These are phyloP conservation scores for Prenolepis imparis DNA, from an alignment of 2,888 invertebrate species.

Conservation along the genomic window DNA sequence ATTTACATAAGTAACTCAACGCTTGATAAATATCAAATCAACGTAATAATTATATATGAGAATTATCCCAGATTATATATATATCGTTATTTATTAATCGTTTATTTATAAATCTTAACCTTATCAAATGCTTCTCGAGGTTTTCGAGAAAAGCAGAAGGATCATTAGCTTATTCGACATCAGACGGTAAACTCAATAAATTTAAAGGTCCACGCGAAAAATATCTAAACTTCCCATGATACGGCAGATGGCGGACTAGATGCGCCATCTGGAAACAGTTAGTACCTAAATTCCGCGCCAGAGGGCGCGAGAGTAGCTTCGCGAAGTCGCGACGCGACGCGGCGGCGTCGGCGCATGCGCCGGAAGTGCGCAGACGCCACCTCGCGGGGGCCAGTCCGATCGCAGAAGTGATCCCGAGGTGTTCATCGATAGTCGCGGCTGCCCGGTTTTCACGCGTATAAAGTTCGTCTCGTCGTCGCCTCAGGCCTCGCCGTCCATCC, in stretches of 20 bases:
- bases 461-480: slow-evolving; percentile 63
- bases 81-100: background rate
- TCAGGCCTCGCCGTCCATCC: slow-evolving; percentile 61
- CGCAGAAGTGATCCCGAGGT: slow-evolving; percentile 80
- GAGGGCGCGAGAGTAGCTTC: background rate
- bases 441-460: slow-evolving; percentile 75
- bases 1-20: slow-evolving; percentile 47
- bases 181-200: background rate
- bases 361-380: slow-evolving; percentile 75
- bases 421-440: slow-evolving; percentile 78
- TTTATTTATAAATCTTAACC: background rate
- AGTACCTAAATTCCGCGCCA: background rate
- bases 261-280: background rate
- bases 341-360: slow-evolving; percentile 75
- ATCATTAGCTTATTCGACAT: background rate
- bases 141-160: background rate
- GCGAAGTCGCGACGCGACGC: background rate
- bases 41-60: background rate
- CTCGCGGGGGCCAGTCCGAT: slow-evolving; percentile 79
- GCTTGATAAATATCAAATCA: background rate
- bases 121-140: background rate
- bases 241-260: background rate
- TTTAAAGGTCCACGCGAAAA: background rate
- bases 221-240: background rate
- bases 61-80: background rate